Evolutionary conservation across 2,797 vertebrate genomes (phyloP), one percentile per base, ranked within the genome.

Genomic region (Glossophaga mutica): DNA sequence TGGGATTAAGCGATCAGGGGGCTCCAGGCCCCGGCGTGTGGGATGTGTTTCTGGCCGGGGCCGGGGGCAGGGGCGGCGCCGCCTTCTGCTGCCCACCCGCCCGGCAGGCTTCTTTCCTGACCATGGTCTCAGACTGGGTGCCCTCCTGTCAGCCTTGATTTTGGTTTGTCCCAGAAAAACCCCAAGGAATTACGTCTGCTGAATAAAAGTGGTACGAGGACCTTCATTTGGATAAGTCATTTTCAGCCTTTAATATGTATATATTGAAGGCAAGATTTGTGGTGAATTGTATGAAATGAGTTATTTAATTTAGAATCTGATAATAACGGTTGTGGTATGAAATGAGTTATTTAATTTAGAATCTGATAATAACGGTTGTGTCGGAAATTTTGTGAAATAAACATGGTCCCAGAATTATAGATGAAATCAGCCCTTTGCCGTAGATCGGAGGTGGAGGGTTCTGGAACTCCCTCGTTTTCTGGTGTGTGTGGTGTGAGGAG

Each of bases 271-370:
- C 68, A 86, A 14, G 9, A 32, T 90, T 90, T 91, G 16, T 92
- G 42, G 68, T 4, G 39, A 82, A 46, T 68, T 93, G 1, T 90
- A 37, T 65, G 46, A 95, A 94, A 59, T 87, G 34, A 89, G 10
- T 86, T 44, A 4, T 73, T 95, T 95, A 94, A 77, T 83, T 84
- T 94, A 26, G 24, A 88, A 44, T 26, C 48, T 84, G 21, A 78
- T 79, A 71, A 68, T 83, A 37, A 26, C 81, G 32, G 32, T 94
- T 32, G 4, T 88, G 57, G 1, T 90, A 37, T 65, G 46, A 95
- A 94, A 59, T 87, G 34, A 89, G 10, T 86, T 44, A 4, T 73
- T 95, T 95, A 94, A 77, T 83, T 84, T 94, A 26, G 24, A 88
- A 44, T 26, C 48, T 84, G 21, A 78, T 79, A 71, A 68, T 83